Conservation (phyloP, 2,888 invertebrate genomes). For the Scotopteryx bipunctaria region DNA sequence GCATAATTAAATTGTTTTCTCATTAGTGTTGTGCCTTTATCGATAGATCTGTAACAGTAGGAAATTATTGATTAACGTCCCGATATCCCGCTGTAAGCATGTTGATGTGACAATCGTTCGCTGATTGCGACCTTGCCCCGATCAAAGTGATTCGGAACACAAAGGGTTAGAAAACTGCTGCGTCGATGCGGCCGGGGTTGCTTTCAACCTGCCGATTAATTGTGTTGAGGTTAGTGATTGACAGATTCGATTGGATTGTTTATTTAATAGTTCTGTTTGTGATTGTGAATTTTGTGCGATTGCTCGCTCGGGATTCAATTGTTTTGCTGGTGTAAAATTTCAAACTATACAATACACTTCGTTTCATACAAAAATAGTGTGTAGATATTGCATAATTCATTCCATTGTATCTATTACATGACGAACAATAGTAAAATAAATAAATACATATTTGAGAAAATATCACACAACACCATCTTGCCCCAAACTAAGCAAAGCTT, state of each 20-base stretch:
- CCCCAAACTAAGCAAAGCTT: too few species aligned
- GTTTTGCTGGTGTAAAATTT: not conserved
- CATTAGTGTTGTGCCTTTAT: constrained; percentile 16
- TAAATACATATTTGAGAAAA: too few species aligned
- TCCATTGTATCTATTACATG: too few species aligned
- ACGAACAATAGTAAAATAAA: too few species aligned
- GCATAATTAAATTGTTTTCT: constrained; percentile 26
- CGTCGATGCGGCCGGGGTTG: constrained; percentile 57
- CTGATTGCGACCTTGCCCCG: constrained; percentile 55
- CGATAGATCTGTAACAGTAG: constrained; percentile 10
- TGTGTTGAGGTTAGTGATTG: constrained; percentile 53
- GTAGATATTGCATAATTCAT: too few species aligned
- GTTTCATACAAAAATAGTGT: too few species aligned
- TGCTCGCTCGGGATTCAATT: constrained; percentile 10
- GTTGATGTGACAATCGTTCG: constrained; percentile 57
- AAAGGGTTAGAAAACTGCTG: constrained; percentile 72
- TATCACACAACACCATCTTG: too few species aligned
- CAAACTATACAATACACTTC: too few species aligned
- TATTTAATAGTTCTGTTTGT: constrained; percentile 25
- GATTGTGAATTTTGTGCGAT: constrained; percentile 13
- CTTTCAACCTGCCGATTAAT: constrained; percentile 61
- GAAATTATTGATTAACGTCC: constrained; percentile 41
- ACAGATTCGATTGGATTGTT: constrained; percentile 43
- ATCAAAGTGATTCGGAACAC: constrained; percentile 74
- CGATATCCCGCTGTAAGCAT: constrained; percentile 47